Conservation (phyloP, 2,797 vertebrate genomes). For the Trematomus bernacchii region DNA sequence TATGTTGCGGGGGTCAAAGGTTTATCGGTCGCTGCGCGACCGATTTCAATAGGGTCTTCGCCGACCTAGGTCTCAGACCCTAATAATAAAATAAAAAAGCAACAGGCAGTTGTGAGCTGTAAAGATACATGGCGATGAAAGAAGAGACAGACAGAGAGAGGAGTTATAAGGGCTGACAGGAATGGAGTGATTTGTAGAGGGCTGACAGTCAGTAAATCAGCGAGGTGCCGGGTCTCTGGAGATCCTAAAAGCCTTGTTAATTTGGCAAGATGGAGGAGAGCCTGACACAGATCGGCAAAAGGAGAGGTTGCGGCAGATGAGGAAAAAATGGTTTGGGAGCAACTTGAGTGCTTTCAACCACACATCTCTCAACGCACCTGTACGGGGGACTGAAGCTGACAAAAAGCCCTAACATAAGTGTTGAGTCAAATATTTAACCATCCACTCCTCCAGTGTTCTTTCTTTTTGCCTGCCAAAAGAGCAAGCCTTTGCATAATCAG, state of each 20-base stretch:
- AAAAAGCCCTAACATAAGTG: conserved; percentile 31
- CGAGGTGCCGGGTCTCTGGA: conserved; percentile 69
- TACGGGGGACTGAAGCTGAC: conserved; percentile 37
- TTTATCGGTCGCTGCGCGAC: no score
- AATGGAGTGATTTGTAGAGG: conserved; percentile 74
- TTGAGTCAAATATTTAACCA: conserved; percentile 27
- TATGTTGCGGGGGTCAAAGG: no score
- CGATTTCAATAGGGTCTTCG: no score
- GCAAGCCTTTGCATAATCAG: conserved; percentile 51
- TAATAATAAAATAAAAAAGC: conserved; percentile 5
- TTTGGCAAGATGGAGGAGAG: conserved; percentile 69
- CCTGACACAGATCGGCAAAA: conserved; percentile 44
- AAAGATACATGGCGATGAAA: conserved; percentile 50
- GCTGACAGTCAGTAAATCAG: conserved; percentile 76
- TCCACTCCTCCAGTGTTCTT: conserved; percentile 22
- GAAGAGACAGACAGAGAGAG: conserved; percentile 20
- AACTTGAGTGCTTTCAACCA: conserved; percentile 38
- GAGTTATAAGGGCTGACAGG: conserved; percentile 68
- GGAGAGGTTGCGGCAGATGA: conserved; percentile 31
- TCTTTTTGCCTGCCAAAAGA: conserved; percentile 11
- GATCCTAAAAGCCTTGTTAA: conserved; percentile 80
- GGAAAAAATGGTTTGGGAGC: conserved; percentile 33
- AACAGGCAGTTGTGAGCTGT: conserved; percentile 48
- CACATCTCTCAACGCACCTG: conserved; percentile 60
- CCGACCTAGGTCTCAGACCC: no score